Evolutionary conservation across 2,797 vertebrate genomes (phyloP).

Genomic region (Hippoglossus hippoglossus): DNA sequence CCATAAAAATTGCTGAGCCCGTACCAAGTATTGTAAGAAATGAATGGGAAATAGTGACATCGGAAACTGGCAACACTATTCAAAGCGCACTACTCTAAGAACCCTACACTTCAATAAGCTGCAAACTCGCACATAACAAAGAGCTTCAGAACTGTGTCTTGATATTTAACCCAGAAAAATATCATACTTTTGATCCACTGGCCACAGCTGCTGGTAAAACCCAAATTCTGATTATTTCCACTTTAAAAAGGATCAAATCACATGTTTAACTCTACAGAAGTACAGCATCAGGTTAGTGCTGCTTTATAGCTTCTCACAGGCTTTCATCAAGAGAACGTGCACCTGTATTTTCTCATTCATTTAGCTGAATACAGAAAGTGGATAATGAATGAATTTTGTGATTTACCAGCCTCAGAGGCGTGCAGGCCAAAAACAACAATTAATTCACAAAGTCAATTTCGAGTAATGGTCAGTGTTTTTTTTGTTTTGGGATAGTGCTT

Average conservation of each 20-base stretch:
- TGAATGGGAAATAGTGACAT: constrained; percentile 2
- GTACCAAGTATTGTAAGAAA: background rate
- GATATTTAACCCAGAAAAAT: constrained; percentile 19
- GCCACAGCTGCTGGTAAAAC: constrained; percentile 54
- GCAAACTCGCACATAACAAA: constrained; percentile 31
- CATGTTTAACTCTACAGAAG: background rate
- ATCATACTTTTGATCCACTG: constrained; percentile 36
- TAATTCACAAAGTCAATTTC: constrained; percentile 31
- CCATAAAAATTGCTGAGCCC: constrained; percentile 24
- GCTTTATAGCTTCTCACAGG: background rate
- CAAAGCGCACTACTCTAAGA: constrained; percentile 22
- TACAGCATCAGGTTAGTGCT: background rate
- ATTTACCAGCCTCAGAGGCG: constrained; percentile 48
- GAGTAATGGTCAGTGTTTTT: constrained; percentile 28
- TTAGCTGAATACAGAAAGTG: constrained; percentile 1
- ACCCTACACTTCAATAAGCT: constrained; percentile 29
- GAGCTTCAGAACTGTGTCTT: constrained; percentile 7
- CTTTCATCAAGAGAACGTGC: too few species aligned
- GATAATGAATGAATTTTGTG: constrained; percentile 14
- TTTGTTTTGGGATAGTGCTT: constrained; percentile 7
- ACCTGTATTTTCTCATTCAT: background rate
- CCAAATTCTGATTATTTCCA: constrained; percentile 7
- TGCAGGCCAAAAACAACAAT: constrained; percentile 48
- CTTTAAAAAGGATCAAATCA: background rate
- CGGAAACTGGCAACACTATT: constrained; percentile 13